Evolutionary conservation across 2,888 invertebrate genomes (phyloP), one percentile per base, ranked within the genome.

Genomic region (Eudemis profundana): DNA sequence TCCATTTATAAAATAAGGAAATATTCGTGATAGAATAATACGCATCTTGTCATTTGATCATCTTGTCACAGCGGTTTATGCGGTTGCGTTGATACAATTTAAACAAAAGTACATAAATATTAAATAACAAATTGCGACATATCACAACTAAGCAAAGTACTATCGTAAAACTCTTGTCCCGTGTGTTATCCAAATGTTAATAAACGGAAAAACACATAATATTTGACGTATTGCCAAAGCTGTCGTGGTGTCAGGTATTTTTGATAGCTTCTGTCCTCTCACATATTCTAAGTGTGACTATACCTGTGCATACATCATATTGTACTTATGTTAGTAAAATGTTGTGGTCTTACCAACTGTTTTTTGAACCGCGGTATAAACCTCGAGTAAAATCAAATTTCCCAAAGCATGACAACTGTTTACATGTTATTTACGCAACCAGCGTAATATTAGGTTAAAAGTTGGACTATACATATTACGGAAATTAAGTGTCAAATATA

Each of bases 1-100:
- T 65, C 65, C 60, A 60, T 60, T 46, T 65, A 47, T 47, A 38
- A 38, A 40, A 46, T 65, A 47, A 12, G 46, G 3, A 33, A 15
- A 23, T 54, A 53, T 50, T 63, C 49, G 38, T 47, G 38, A 38
- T 51, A 44, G 2, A 53, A n/a, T 33, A 51, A 17, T 53, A 29
- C 40, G n/a, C 12, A 21, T 36, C 56, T 42, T 50, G 49, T 57
- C 42, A n/a, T 50, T 46, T 46, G 10, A 49, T 50, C 42, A 51
- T 51, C 51, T 59, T 44, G 40, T 44, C 64, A 51, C 42, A 29
- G 56, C 14, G 14, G 23, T 42, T 29, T 36, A 33, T 15, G 21
- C 2, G 15, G 29, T 53, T 65, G 59, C 53, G 40, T 46, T 23
- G 19, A 46, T 1, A 17, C 36, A 53, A 51, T 21, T 14, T 17